Evolutionary conservation across 2,113 vertebrate species (phyloP).

Genomic region (Polypterus senegalus): DNA sequence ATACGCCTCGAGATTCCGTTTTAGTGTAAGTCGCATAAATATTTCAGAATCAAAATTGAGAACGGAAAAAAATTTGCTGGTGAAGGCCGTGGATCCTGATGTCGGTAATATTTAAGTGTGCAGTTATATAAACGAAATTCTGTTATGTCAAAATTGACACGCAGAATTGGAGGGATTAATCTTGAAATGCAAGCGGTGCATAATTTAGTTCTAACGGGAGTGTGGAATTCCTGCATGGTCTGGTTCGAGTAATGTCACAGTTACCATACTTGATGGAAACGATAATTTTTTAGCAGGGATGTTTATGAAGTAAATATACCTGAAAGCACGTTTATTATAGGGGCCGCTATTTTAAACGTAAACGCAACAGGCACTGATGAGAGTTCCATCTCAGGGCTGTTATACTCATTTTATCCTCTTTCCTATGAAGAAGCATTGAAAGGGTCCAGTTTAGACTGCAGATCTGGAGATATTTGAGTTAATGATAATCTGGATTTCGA

Average conservation of each 20-base stretch:
- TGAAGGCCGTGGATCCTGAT: constrained; percentile 36
- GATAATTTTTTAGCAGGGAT: constrained; percentile 41
- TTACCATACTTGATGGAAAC: constrained; percentile 26
- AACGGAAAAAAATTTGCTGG: constrained; percentile 35
- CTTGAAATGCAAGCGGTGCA: constrained; percentile 21
- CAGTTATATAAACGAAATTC: too few species aligned
- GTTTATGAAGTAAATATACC: constrained; percentile 29
- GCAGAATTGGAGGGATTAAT: constrained; percentile 21
- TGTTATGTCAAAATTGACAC: constrained; percentile 28
- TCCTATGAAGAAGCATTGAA: constrained; percentile 30
- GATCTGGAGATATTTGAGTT: constrained; percentile 27
- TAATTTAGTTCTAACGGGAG: constrained; percentile 21
- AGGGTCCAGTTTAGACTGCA: constrained; percentile 21
- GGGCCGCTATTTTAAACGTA: constrained; percentile 27
- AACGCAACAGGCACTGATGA: constrained; percentile 41
- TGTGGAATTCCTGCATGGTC: constrained; percentile 16
- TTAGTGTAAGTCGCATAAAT: constrained; percentile 27
- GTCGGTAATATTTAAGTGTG: constrained; percentile 24
- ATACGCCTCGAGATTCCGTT: constrained; percentile 31
- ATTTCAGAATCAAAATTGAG: constrained; percentile 27
- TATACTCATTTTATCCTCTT: constrained; percentile 28
- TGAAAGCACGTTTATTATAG: constrained; percentile 39
- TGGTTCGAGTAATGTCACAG: constrained; percentile 10
- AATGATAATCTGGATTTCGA: constrained; percentile 31
- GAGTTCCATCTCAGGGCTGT: constrained; percentile 34